These are phyloP conservation scores for Anguilla obscura DNA, from an alignment of 2,797 vertebrate species.

Conservation along the genomic window DNA sequence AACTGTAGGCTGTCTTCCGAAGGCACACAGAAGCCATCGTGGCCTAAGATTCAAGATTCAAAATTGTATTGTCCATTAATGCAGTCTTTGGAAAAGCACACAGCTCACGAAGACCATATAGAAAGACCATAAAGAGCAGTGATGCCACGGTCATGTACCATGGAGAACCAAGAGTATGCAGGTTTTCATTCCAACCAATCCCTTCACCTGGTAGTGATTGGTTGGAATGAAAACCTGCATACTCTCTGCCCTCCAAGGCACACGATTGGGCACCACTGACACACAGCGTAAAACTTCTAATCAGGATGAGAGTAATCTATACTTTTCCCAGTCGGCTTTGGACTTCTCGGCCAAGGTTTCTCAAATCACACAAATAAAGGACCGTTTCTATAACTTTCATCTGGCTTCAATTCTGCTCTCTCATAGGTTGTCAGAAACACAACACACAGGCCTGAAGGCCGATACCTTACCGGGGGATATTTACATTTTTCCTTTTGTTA, in stretches of 20 bases:
- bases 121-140: no score
- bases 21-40: slow-evolving; percentile 62
- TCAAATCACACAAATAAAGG: background rate
- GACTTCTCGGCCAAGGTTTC: background rate
- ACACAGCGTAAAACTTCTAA: background rate
- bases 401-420: background rate
- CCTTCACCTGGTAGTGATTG: no score
- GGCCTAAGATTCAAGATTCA: slow-evolving; percentile 29
- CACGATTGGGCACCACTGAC: no score
- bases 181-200: no score
- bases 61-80: no score
- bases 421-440: background rate
- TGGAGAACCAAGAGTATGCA: no score
- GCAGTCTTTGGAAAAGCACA: no score
- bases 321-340: background rate
- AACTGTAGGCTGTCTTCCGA: slow-evolving; percentile 81
- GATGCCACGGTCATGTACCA: no score
- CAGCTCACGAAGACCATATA: background rate
- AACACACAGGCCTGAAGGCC: background rate
- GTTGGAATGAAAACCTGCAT: no score
- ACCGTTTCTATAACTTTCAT: background rate
- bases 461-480: background rate
- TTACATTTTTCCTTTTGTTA: background rate
- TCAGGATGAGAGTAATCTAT: background rate
- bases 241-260: no score